These are phyloP conservation scores for Myotis daubentonii DNA, from an alignment of 2,797 vertebrate species.

Conservation along the genomic window DNA sequence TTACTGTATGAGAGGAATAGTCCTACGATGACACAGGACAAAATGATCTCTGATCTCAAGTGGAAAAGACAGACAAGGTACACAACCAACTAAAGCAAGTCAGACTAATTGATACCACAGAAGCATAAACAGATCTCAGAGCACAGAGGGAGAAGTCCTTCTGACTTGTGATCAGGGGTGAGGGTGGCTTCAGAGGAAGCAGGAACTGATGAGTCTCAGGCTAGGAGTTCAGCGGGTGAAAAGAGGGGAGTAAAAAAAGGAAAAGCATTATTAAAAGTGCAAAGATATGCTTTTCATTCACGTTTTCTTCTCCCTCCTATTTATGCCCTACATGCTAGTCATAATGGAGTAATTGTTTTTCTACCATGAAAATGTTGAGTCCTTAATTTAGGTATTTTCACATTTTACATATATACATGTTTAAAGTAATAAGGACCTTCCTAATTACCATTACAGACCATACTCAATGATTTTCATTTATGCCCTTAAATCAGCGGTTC, in stretches of 20 bases:
- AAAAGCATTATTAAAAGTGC: not conserved
- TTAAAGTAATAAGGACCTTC: not conserved
- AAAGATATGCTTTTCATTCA: not conserved
- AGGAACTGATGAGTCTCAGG: not conserved
- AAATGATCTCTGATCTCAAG: not conserved
- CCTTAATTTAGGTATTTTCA: not conserved
- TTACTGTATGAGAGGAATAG: not conserved
- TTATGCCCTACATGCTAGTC: not conserved
- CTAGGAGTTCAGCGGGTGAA: not conserved
- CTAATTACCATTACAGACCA: not conserved
- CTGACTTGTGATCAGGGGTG: not conserved
- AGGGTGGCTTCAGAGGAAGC: not conserved
- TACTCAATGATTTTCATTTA: not conserved
- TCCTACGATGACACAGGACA: not conserved
- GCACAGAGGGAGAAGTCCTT: not conserved
- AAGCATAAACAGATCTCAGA: not conserved
- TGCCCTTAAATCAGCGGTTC: not conserved
- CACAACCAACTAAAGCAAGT: not conserved
- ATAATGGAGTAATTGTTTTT: not conserved
- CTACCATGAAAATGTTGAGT: not conserved
- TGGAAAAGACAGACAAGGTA: not conserved
- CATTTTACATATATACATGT: not conserved
- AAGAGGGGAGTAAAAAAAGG: not conserved
- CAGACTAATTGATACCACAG: not conserved
- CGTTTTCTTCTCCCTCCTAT: not conserved